Evolutionary conservation across 2,888 invertebrate species (phyloP).

Genomic region (Argyresthia albistria): DNA sequence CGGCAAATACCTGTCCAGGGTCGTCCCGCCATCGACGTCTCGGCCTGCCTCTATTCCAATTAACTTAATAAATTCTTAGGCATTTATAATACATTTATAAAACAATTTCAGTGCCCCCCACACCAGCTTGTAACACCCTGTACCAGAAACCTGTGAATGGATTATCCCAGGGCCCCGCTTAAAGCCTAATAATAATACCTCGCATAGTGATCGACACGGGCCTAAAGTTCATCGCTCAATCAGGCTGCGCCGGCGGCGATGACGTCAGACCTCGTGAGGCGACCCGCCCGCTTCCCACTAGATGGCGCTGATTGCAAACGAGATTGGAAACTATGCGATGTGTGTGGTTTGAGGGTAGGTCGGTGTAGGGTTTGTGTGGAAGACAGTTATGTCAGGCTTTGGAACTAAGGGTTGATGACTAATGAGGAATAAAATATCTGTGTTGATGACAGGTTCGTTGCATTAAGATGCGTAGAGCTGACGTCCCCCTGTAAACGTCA

Average conservation of each 20-base stretch:
- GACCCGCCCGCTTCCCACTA: slow-evolving; percentile 43
- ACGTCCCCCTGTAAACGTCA: no score
- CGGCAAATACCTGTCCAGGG: no score
- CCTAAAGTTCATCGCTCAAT: slow-evolving; percentile 66
- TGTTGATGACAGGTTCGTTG: no score
- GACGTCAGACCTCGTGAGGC: slow-evolving; percentile 53
- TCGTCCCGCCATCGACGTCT: no score
- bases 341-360: slow-evolving; percentile 29
- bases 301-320: slow-evolving; percentile 50
- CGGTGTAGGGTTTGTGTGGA: slow-evolving; percentile 6
- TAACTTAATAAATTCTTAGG: no score
- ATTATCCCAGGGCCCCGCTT: slow-evolving; percentile 43
- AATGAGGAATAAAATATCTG: no score
- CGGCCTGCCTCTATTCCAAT: no score
- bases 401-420: no score
- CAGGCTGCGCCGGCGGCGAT: slow-evolving; percentile 41
- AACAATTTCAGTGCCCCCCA: background rate
- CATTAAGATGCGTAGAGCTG: no score
- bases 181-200: slow-evolving; percentile 47
- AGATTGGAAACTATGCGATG: slow-evolving; percentile 20
- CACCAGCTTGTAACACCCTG: slow-evolving; percentile 26
- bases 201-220: slow-evolving; percentile 50
- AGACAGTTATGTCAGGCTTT: background rate
- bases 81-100: no score
- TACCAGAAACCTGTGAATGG: slow-evolving; percentile 47